A percentile compares a stretch with the other conserved stretches of the same genome.
These are phyloP conservation scores for Prionailurus bengalensis DNA, from an alignment of 2,113 vertebrate species.

Conservation along the genomic window DNA sequence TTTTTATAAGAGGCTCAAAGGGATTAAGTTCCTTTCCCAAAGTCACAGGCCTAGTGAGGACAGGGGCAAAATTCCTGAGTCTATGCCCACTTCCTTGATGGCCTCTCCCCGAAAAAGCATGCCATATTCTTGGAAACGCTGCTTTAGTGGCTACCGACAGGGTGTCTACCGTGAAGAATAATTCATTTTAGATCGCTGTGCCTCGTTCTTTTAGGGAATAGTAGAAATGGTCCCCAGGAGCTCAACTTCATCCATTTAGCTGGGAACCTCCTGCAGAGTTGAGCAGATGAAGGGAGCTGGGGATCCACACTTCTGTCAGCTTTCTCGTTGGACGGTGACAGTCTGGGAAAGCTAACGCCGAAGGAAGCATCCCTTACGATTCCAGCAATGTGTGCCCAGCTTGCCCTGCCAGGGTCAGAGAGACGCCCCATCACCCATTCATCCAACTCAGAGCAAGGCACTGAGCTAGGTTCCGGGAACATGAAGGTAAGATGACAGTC, in stretches of 20 bases:
- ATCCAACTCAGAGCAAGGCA: not conserved
- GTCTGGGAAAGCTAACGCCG: not conserved
- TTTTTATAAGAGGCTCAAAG: not conserved
- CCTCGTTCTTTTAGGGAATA: not conserved
- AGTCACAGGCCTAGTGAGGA: not conserved
- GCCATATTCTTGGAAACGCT: accelerated
- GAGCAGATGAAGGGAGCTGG: not conserved
- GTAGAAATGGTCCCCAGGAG: not conserved
- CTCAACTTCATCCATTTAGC: not conserved
- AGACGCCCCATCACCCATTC: not conserved
- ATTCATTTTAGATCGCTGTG: not conserved
- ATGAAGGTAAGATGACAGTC: accelerated
- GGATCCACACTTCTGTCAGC: not conserved
- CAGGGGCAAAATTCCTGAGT: not conserved
- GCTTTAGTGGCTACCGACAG: not conserved
- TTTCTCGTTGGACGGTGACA: not conserved
- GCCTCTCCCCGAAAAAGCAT: not conserved
- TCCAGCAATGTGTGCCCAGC: accelerated
- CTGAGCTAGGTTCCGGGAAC: not conserved
- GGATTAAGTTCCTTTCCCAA: too few species aligned
- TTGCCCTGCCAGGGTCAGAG: not conserved
- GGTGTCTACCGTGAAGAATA: not conserved
- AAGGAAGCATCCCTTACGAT: not conserved
- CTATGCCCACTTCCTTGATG: not conserved
- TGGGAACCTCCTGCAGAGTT: not conserved